A percentile compares a stretch with the other conserved stretches of the same genome.
Evolutionary conservation across 2,113 vertebrate species (phyloP).

Genomic region (Lates calcarifer): DNA sequence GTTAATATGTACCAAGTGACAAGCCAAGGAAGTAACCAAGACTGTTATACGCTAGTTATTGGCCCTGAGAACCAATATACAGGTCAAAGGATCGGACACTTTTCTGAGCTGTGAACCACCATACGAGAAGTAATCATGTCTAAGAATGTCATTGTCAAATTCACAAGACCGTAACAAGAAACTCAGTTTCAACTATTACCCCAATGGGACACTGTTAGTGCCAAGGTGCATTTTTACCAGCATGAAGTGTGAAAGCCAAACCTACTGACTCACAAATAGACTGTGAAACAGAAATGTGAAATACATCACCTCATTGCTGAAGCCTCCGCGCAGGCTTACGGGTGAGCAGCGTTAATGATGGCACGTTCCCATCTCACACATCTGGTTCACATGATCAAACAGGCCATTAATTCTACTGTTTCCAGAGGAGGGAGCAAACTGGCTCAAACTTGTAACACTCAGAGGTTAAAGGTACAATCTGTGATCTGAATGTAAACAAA

Average conservation of each 20-base stretch:
- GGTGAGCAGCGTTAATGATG: conserved; percentile 54
- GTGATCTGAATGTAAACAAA: conserved; percentile 1
- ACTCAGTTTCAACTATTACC: conserved; percentile 29
- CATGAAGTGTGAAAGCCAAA: conserved; percentile 40
- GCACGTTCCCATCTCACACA: conserved; percentile 68
- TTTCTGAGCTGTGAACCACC: conserved; percentile 50
- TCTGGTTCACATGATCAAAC: conserved; percentile 75
- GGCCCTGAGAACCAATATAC: conserved; percentile 73
- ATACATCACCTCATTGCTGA: conserved; percentile 54
- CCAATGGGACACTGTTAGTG: conserved; percentile 42
- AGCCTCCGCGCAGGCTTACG: conserved; percentile 25
- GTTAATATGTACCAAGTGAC: conserved; percentile 82
- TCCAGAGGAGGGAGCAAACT: conserved; percentile 59
- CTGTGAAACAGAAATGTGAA: conserved; percentile 61
- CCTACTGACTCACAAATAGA: conserved; percentile 51
- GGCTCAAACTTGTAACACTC: conserved; percentile 28
- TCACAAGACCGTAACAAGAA: conserved; percentile 62
- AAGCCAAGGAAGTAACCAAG: conserved; percentile 76
- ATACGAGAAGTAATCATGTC: conserved; percentile 48
- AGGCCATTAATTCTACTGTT: conserved; percentile 62
- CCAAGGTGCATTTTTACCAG: conserved; percentile 55
- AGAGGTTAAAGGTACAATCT: conserved; percentile 33
- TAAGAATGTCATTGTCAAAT: conserved; percentile 77
- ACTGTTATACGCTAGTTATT: conserved; percentile 74
- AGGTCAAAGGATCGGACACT: conserved; percentile 68